Evolutionary conservation across 2,113 vertebrate genomes (phyloP).

Genomic region (Benitochromis conjunctus): DNA sequence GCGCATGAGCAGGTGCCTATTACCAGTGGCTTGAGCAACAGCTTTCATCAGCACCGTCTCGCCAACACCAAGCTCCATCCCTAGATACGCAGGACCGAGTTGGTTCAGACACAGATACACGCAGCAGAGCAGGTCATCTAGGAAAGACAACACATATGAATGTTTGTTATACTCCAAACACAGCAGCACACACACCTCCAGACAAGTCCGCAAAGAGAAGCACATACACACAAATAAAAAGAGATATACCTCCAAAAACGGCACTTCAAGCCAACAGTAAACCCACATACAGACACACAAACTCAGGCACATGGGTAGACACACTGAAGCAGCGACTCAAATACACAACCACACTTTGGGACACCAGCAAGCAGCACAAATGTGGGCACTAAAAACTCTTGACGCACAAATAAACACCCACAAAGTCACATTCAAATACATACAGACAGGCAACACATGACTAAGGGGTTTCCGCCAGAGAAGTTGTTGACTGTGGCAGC

Average conservation of each 20-base stretch:
- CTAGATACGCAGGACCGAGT: constrained; percentile 84
- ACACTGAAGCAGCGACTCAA: not conserved
- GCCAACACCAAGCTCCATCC: constrained; percentile 84
- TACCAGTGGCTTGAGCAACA: constrained; percentile 85
- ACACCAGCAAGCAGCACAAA: not conserved
- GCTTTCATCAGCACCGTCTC: constrained; percentile 87
- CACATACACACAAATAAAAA: not conserved
- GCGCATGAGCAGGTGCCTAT: too few relatives aligned
- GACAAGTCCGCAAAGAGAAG: not conserved
- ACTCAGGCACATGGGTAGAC: not conserved
- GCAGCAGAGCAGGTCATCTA: constrained; percentile 80
- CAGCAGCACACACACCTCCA: not conserved
- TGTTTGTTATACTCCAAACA: not conserved
- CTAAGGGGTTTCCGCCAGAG: not conserved
- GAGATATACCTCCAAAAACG: not conserved
- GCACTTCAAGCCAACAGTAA: not conserved
- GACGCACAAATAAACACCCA: not conserved
- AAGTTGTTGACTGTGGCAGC: not conserved
- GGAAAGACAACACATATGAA: constrained; percentile 37
- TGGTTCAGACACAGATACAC: constrained; percentile 87
- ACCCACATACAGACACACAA: not conserved
- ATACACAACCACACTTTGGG: not conserved
- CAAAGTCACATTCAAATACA: not conserved
- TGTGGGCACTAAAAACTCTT: not conserved
- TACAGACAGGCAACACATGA: not conserved